Conservation (phyloP, 35 echinoderm and acorn worm genomes). For the Diadema setosum region DNA sequence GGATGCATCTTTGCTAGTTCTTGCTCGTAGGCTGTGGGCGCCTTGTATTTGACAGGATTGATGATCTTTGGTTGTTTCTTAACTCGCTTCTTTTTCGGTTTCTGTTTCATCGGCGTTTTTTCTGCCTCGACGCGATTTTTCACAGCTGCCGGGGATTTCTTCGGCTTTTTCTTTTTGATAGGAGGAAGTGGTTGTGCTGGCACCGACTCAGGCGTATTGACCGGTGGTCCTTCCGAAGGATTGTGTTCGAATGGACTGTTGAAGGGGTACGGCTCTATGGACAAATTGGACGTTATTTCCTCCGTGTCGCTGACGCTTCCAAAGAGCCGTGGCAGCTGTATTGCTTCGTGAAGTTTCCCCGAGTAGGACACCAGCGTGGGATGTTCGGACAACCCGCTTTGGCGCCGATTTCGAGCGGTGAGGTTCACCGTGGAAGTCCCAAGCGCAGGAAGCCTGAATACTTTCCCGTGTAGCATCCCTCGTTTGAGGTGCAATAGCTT, state of each 20-base stretch:
- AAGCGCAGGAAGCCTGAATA: not conserved
- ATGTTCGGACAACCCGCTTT: too few species aligned
- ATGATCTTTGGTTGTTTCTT: not conserved
- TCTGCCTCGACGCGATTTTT: too few species aligned
- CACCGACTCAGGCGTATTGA: not conserved
- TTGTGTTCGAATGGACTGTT: not conserved
- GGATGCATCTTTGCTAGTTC: conserved; percentile 37
- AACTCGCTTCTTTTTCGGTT: not conserved
- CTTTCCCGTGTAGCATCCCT: not conserved
- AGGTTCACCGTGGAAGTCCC: not conserved
- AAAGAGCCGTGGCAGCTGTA: too few species aligned
- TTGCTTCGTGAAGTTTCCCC: too few species aligned
- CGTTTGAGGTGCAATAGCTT: not conserved
- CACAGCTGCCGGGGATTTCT: not conserved
- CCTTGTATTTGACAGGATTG: not conserved
- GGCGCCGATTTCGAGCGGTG: too few species aligned
- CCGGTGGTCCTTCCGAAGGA: not conserved
- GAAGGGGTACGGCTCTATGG: conserved; percentile 42
- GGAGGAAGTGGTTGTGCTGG: not conserved
- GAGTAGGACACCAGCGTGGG: too few species aligned
- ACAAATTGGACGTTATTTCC: not conserved
- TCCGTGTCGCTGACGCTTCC: not conserved
- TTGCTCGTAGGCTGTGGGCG: not conserved
- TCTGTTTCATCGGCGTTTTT: too few species aligned
- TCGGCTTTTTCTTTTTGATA: conserved; percentile 5